Evolutionary conservation across 2,113 vertebrate species (phyloP).

Genomic region (Scytalopus superciliaris): DNA sequence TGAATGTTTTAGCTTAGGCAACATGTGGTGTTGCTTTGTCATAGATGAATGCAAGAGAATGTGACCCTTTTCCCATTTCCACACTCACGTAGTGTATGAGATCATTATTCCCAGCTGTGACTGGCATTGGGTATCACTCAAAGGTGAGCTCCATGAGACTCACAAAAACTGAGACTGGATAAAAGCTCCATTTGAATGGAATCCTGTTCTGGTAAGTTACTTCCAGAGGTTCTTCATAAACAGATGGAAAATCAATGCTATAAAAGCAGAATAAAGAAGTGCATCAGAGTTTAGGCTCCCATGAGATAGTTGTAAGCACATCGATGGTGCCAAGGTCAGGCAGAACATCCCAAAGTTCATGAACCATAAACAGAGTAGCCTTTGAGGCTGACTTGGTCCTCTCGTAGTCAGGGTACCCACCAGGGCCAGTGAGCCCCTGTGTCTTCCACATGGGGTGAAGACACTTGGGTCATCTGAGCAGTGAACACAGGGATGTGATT

Average conservation of each 20-base stretch:
- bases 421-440: background rate
- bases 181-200: background rate
- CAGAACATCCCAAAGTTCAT: background rate
- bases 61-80: background rate
- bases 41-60: background rate
- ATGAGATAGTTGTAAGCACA: background rate
- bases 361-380: background rate
- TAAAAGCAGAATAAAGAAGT: background rate
- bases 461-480: background rate
- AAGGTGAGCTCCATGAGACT: background rate
- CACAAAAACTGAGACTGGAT: background rate
- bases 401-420: background rate
- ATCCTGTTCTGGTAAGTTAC: background rate
- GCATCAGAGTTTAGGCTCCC: background rate
- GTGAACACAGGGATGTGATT: background rate
- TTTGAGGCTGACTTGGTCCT: background rate
- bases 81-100: background rate
- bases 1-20: background rate
- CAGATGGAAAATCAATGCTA: background rate
- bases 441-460: background rate
- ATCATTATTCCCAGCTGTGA: background rate
- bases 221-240: background rate
- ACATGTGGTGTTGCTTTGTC: background rate
- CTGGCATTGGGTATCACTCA: background rate
- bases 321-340: accelerated